These are phyloP conservation scores for Aphelinus certus DNA, from an alignment of 1,140 invertebrate genomes.

Conservation along the genomic window DNA sequence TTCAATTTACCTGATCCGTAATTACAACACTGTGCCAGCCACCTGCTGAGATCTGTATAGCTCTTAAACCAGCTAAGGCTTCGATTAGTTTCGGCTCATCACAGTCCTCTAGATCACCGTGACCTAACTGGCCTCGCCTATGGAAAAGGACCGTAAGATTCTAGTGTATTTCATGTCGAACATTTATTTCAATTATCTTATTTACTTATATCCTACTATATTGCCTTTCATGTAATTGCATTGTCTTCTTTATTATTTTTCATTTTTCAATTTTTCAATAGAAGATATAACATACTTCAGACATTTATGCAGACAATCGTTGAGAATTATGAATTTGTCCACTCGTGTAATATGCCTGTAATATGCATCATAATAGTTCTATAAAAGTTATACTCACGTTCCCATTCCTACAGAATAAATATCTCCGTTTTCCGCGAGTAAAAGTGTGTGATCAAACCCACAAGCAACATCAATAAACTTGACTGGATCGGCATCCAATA, in stretches of 20 bases:
- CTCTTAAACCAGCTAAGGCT: slow-evolving; percentile 77
- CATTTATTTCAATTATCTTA: too few species aligned
- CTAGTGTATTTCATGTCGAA: background rate
- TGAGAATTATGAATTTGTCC: too few species aligned
- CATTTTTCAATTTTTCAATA: background rate
- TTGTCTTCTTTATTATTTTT: too few species aligned
- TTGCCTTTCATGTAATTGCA: too few species aligned
- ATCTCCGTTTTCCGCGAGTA: slow-evolving; percentile 76
- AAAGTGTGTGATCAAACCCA: slow-evolving; percentile 82
- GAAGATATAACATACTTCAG: too few species aligned
- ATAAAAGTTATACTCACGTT: slow-evolving; percentile 68
- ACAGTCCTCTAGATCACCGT: slow-evolving; percentile 73
- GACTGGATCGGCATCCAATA: slow-evolving; percentile 66
- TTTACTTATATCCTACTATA: too few species aligned
- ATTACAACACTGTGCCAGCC: slow-evolving; percentile 87
- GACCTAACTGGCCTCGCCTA: slow-evolving; percentile 87
- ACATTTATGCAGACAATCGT: too few species aligned
- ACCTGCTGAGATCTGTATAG: slow-evolving; percentile 75
- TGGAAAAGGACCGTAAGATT: background rate
- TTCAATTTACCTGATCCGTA: slow-evolving; percentile 66
- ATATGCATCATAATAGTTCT: too few species aligned
- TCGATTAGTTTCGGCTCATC: slow-evolving; percentile 73
- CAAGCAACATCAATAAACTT: slow-evolving; percentile 74
- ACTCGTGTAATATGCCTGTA: too few species aligned
- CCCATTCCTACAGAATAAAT: slow-evolving; percentile 85